These are phyloP conservation scores for Sebastes diaconus DNA, from an alignment of 2,797 vertebrate species.

Conservation along the genomic window DNA sequence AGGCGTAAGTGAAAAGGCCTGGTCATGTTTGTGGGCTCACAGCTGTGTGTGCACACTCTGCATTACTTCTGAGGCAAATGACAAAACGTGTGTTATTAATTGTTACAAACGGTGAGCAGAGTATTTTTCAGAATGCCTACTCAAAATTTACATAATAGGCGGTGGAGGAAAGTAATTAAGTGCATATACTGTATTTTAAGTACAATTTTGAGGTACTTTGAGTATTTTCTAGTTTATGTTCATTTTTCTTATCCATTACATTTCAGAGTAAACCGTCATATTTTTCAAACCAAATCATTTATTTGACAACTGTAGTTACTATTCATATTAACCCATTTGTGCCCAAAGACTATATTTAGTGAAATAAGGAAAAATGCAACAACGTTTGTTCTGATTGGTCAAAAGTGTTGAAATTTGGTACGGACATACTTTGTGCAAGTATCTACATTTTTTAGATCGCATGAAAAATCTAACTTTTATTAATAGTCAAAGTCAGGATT, in stretches of 20 bases:
- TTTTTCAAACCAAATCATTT: background rate
- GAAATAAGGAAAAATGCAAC: no score
- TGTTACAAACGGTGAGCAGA: no score
- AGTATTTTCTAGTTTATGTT: background rate
- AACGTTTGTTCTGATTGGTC: no score
- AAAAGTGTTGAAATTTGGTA: no score
- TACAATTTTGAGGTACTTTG: background rate
- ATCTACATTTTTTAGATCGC: no score
- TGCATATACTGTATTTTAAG: background rate
- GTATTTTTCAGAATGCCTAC: background rate
- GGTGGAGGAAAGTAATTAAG: accelerated
- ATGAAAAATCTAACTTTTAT: no score
- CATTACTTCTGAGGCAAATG: background rate
- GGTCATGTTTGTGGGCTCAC: background rate
- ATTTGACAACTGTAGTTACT: background rate
- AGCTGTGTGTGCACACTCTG: background rate
- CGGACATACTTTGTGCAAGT: no score
- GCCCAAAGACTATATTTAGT: no score
- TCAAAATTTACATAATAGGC: background rate
- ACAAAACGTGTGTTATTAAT: background rate
- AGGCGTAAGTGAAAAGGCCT: constrained; percentile 18
- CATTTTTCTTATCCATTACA: background rate
- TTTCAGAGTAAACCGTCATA: background rate
- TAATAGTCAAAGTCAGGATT: no score
- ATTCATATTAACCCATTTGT: background rate